Evolutionary conservation across 2,797 vertebrate species (phyloP), one percentile per base, ranked within the genome.

Genomic region (Uromys caudimaculatus): DNA sequence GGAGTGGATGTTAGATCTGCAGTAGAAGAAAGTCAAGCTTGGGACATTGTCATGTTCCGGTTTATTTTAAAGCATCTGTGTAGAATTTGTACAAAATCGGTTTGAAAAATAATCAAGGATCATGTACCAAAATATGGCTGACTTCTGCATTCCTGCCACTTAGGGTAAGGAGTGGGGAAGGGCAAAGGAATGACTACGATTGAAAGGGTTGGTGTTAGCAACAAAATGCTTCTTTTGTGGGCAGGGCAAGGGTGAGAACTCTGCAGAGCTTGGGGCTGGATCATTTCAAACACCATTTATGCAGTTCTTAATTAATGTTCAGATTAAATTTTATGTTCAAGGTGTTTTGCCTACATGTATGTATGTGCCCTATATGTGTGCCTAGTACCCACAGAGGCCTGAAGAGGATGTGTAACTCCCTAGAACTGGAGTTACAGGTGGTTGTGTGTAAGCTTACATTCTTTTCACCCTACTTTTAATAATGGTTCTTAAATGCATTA

Each of bases 151-250:
- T 13, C 14, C 9, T 73, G 10, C 41, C 8, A 84, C 21, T 76
- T 67, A 23, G 32, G 6, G 3, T 69, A 38, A 90, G 23, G 12
- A 16, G 35, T 44, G 17, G 27, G 32, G 24, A 14, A 67, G 54
- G 6, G 19, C 41, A 83, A 73, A 8, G 50, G 44, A 35, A 2
- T 69, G 27, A 4, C 50, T 13, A 73, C 41, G 16, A 32, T 44
- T 32, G 69, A 44, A 12, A 38, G 4, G 12, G 6, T 44, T 7
- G 4, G 35, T 17, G 0, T 78, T 23, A 6, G 12, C 12, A 44
- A 1, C 32, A 27, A 62, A 38, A 0, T 12, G n/a, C 4, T 6
- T 0, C 1, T 2, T 11, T 2, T 10, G 0, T 75, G 19, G 41
- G 3, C 8, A 29, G 0, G 13, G 24, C 1, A 14, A n/a, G 1